Percentiles rank a stretch among this genome's conserved stretches.
Conservation (phyloP, 92 coral and sea anemone species). For the Umimayanthus chanpuru region DNA sequence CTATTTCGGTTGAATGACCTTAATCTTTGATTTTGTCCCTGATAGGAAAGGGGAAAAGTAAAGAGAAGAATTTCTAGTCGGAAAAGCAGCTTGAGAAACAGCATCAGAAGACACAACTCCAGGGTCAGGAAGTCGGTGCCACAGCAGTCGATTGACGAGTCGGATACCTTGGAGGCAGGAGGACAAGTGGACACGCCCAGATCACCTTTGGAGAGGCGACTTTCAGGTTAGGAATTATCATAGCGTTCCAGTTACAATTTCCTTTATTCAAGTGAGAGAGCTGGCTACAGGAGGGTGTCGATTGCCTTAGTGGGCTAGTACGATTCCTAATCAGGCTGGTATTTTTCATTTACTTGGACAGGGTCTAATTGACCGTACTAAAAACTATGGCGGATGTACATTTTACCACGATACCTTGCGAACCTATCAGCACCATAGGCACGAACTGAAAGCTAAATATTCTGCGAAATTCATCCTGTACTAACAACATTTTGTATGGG, state of each 20-base stretch:
- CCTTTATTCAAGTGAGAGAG: not conserved
- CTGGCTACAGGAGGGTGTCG: no score
- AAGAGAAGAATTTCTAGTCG: conserved; percentile 80
- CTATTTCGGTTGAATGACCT: not conserved
- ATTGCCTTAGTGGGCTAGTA: not conserved
- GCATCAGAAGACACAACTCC: conserved; percentile 85
- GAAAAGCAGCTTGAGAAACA: conserved; percentile 86
- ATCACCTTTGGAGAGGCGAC: conserved; percentile 43
- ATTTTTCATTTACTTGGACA: no score
- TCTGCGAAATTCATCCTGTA: no score
- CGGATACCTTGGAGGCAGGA: conserved; percentile 78
- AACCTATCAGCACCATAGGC: no score
- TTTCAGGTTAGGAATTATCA: conserved; percentile 56
- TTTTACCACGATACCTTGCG: no score
- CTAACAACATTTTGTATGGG: no score
- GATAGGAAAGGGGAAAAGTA: conserved; percentile 65
- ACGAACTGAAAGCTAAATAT: no score
- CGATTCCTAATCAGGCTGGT: no score
- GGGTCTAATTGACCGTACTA: no score
- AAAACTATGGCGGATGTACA: no score
- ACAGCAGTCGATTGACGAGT: conserved; percentile 54
- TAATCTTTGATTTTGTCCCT: not conserved
- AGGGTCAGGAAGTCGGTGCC: conserved; percentile 64
- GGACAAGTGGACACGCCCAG: conserved; percentile 67
- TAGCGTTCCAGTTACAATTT: not conserved